A percentile compares a stretch with the other conserved stretches of the same genome.
Conservation (phyloP, 2,113 vertebrate genomes). For the Podocnemis expansa region DNA sequence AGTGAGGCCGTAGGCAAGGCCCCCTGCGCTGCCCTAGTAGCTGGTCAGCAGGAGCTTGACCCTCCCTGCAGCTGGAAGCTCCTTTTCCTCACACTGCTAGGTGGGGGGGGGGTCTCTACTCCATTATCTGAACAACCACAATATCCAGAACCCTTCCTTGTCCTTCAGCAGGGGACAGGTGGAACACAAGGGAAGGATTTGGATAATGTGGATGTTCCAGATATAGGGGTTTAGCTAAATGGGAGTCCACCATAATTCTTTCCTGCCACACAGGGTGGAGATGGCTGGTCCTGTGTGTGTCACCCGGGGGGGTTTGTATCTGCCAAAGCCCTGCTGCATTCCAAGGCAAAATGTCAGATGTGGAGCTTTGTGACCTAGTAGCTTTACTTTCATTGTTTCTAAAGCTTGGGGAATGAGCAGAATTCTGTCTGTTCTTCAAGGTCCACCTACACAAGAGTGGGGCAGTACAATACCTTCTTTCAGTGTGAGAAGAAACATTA, state of each 20-base stretch:
- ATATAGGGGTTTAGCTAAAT: not conserved
- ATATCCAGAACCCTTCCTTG: not conserved
- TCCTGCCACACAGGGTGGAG: not conserved
- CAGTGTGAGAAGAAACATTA: constrained; percentile 55
- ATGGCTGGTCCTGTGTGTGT: not conserved
- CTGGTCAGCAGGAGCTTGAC: not conserved
- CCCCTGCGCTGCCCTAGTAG: not conserved
- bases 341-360: not conserved
- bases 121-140: not conserved
- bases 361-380: not conserved
- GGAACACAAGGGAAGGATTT: not conserved
- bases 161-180: not conserved
- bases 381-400: not conserved
- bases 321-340: not conserved
- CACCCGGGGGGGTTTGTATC: not conserved
- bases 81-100: not conserved
- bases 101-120: not conserved
- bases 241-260: not conserved
- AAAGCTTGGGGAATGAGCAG: not conserved
- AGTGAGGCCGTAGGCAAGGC: too few relatives aligned
- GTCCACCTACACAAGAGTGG: constrained; percentile 49
- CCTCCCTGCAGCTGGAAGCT: not conserved
- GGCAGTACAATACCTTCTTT: constrained; percentile 55
- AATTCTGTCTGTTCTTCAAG: not conserved
- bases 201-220: not conserved